phyloP scores from a whole-genome alignment of 1,140 invertebrate species.

The Platyscapa corneri region DNA sequence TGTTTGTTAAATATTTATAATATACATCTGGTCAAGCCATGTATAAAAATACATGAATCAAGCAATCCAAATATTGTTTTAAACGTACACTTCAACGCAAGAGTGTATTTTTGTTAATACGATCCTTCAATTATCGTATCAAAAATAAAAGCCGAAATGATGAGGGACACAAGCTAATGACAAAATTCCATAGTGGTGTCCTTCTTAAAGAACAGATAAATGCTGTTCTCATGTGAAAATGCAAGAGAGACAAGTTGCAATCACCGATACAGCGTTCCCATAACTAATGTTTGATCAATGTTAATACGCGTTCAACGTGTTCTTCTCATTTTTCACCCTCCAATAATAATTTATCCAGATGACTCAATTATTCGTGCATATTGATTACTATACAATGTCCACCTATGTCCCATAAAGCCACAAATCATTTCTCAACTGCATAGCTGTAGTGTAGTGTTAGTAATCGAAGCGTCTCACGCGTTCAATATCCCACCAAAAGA shows the following conservation, averaged over 20 bases:
- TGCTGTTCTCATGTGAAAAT: not conserved
- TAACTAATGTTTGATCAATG: not conserved
- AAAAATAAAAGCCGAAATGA: not conserved
- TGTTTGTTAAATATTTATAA: not conserved
- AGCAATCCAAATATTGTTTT: not conserved
- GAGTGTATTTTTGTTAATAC: not conserved
- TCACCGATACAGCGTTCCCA: not conserved
- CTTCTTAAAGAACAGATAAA: not conserved
- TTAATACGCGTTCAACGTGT: not conserved
- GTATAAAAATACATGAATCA: not conserved
- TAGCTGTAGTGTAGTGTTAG: not conserved
- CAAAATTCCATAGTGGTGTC: not conserved
- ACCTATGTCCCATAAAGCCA: not conserved
- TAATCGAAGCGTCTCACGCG: not conserved
- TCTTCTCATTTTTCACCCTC: not conserved
- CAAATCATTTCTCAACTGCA: conserved; percentile 14
- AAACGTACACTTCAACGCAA: not conserved
- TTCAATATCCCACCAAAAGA: not conserved
- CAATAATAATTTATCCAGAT: conserved; percentile 25
- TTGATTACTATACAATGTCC: not conserved
- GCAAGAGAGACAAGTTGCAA: not conserved
- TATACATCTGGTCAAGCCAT: not conserved
- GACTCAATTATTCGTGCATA: conserved; percentile 6
- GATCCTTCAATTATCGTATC: not conserved
- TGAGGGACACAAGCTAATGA: not conserved